Evolutionary conservation across 1,140 invertebrate genomes (phyloP).

Genomic region (Drosophila pseudoobscura): DNA sequence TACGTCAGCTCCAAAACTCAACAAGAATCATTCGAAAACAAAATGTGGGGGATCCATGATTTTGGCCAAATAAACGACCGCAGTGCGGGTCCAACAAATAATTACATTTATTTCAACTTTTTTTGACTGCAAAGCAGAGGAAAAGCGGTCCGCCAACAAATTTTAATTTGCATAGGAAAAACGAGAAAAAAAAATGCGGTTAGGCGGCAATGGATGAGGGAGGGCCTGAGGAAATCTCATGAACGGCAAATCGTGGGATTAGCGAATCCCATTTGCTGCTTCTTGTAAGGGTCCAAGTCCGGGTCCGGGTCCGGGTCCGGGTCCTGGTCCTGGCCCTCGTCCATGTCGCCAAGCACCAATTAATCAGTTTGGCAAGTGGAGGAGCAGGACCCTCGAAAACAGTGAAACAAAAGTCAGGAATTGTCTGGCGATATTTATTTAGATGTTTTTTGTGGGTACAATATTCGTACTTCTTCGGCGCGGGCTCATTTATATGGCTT

Average conservation of each 20-base stretch:
- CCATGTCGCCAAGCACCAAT: conserved; percentile 61
- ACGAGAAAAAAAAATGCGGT: neutral
- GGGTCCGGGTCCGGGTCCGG: neutral
- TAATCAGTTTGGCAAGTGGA: conserved; percentile 69
- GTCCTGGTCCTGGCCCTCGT: conserved; percentile 2
- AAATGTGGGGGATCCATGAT: conserved; percentile 40
- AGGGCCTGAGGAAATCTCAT: conserved; percentile 8
- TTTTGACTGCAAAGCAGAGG: conserved; percentile 36
- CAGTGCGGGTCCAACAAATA: conserved; percentile 60
- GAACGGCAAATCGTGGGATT: conserved; percentile 35
- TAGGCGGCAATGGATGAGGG: neutral
- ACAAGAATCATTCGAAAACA: conserved; percentile 18
- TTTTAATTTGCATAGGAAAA: conserved; percentile 66
- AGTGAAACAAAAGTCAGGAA: conserved; percentile 31
- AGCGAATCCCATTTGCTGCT: conserved; percentile 11
- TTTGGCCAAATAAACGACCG: conserved; percentile 27
- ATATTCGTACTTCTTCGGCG: conserved; percentile 24
- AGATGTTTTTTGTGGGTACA: neutral
- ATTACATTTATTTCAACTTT: conserved; percentile 63
- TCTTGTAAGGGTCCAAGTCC: neutral
- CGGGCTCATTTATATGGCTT: conserved; percentile 72
- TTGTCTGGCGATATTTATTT: conserved; percentile 32
- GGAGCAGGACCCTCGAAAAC: conserved; percentile 39
- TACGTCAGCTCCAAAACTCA: conserved; percentile 17
- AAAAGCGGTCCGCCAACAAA: conserved; percentile 35